These are phyloP conservation scores for Piaya cayana DNA, from an alignment of 2,113 vertebrate species.

Conservation along the genomic window DNA sequence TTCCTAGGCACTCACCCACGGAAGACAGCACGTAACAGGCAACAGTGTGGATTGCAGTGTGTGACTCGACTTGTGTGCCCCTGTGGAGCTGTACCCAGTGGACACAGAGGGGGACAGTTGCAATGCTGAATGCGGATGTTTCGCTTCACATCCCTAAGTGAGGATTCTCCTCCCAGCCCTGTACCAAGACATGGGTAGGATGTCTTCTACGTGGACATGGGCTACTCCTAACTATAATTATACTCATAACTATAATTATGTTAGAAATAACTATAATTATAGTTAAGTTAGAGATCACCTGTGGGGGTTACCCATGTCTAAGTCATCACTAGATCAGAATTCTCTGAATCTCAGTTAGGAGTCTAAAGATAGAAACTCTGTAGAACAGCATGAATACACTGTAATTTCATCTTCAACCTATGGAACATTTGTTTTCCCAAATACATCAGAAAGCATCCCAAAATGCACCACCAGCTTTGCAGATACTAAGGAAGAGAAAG, in stretches of 20 bases:
- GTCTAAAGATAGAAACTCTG: background rate
- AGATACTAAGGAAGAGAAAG: background rate
- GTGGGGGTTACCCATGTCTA: background rate
- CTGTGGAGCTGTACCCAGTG: background rate
- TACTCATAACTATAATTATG: background rate
- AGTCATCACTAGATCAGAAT: background rate
- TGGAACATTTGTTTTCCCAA: background rate
- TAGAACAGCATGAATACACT: background rate
- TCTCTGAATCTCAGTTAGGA: background rate
- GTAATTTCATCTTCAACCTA: background rate
- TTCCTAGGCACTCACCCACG: rapidly evolving
- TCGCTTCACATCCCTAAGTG: background rate
- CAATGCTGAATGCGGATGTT: background rate
- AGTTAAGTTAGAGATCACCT: background rate
- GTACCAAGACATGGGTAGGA: rapidly evolving
- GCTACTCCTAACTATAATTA: too few relatives aligned
- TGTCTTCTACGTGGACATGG: background rate
- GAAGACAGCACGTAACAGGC: rapidly evolving
- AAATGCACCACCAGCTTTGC: background rate
- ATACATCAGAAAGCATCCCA: background rate
- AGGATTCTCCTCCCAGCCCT: background rate
- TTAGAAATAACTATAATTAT: background rate
- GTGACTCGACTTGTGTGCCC: background rate
- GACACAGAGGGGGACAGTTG: background rate
- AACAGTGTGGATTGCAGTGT: rapidly evolving